Evolutionary conservation across 1,140 invertebrate species (phyloP).

Genomic region (Zeugodacus cucurbitae): DNA sequence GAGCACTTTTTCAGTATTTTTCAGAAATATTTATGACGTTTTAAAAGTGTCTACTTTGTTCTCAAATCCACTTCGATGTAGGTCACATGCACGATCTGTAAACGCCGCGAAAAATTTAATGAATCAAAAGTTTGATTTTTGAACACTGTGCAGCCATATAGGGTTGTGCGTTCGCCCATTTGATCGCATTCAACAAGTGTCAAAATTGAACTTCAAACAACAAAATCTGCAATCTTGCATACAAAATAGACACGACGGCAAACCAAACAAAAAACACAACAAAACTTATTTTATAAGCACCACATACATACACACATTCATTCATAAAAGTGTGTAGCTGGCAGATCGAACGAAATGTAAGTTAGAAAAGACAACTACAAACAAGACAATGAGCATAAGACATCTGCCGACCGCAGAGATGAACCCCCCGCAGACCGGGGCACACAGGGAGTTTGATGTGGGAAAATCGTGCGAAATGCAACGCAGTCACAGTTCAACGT

Average conservation of each 20-base stretch:
- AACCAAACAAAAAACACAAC: background rate
- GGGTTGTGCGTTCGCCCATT: background rate
- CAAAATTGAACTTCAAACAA: conserved; percentile 22
- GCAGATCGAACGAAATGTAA: background rate
- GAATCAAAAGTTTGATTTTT: too few relatives aligned
- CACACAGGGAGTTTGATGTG: background rate
- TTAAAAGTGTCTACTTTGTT: too few relatives aligned
- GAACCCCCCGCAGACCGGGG: background rate
- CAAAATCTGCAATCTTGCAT: background rate
- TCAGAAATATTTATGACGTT: too few relatives aligned
- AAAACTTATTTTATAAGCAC: background rate
- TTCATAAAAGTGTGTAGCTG: background rate
- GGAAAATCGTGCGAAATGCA: background rate
- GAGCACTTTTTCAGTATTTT: too few relatives aligned
- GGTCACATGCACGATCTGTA: too few relatives aligned
- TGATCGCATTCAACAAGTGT: conserved; percentile 17
- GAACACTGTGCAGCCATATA: background rate
- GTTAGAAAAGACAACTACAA: background rate
- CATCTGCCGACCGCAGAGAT: background rate
- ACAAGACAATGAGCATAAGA: background rate
- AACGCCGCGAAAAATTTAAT: too few relatives aligned
- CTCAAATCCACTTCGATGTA: too few relatives aligned
- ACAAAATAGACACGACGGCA: background rate
- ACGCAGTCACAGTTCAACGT: background rate
- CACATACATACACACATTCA: background rate